A percentile compares a stretch with the other conserved stretches of the same genome.
Conservation (phyloP, 2,113 vertebrate species). For the Labeo rohita region DNA sequence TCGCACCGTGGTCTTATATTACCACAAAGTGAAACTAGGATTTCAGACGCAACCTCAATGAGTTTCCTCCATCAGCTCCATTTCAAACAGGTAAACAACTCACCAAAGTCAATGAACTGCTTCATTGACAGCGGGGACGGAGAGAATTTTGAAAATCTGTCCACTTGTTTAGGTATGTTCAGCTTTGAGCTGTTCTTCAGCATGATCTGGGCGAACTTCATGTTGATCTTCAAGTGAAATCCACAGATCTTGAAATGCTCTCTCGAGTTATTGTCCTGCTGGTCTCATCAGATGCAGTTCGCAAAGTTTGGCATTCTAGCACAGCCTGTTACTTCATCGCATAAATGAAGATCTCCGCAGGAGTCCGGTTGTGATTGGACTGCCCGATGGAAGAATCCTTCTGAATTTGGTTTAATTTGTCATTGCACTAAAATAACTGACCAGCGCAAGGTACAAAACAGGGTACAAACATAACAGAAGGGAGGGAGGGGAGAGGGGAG, state of each 20-base stretch:
- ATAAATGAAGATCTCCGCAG: neutral
- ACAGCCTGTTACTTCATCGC: neutral
- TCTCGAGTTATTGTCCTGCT: neutral
- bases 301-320: conserved; percentile 32
- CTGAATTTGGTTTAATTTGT: conserved; percentile 53
- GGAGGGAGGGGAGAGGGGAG: conserved; percentile 43
- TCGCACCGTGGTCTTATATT: neutral
- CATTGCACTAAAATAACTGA: conserved; percentile 59
- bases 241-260: conserved; percentile 3
- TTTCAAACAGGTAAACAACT: conserved; percentile 56
- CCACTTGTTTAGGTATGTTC: conserved; percentile 79
- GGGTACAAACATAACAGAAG: conserved; percentile 26
- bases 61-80: neutral
- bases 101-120: conserved; percentile 96
- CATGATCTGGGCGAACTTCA: conserved; percentile 88
- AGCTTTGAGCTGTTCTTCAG: conserved; percentile 76
- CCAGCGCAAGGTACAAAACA: neutral
- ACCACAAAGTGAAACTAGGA: neutral
- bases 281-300: conserved; percentile 1
- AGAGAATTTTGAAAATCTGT: conserved; percentile 89
- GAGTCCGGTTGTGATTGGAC: neutral
- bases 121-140: conserved; percentile 96
- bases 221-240: conserved; percentile 61
- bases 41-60: neutral
- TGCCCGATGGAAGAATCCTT: neutral